A percentile compares a stretch with the other conserved stretches of the same genome.
Evolutionary conservation across 2,888 invertebrate species (phyloP).

Genomic region (Tineola bisselliella): DNA sequence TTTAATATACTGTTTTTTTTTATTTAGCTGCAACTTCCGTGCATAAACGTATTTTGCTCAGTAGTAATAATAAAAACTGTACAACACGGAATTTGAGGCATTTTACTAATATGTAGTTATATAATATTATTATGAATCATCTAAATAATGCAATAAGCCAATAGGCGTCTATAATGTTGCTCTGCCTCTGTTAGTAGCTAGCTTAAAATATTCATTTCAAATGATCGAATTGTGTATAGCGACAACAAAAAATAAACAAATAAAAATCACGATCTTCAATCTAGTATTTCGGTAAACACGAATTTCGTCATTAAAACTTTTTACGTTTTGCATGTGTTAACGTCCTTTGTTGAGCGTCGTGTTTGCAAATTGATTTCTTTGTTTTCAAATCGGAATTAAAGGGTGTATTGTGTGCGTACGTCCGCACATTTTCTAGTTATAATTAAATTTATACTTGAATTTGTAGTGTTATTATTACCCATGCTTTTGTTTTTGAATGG

Average conservation of each 20-base stretch:
- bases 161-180: too few species aligned
- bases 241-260: neutral
- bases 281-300: neutral
- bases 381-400: neutral
- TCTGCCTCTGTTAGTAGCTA: too few species aligned
- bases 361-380: slow-evolving; percentile 2
- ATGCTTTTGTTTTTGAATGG: neutral
- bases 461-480: neutral
- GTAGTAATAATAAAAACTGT: too few species aligned
- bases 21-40: too few species aligned
- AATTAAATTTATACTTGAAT: neutral
- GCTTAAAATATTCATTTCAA: too few species aligned
- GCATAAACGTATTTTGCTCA: too few species aligned
- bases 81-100: too few species aligned
- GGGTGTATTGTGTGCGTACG: neutral
- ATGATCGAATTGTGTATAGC: too few species aligned
- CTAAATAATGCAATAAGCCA: too few species aligned
- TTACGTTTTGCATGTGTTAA: neutral
- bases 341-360: neutral
- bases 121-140: too few species aligned
- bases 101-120: too few species aligned
- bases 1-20: too few species aligned
- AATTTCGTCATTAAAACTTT: neutral
- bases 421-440: neutral
- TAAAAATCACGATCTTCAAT: neutral